Percentiles rank a stretch among this genome's conserved stretches.
These are phyloP conservation scores for Phalanger gymnotis DNA, from an alignment of 2,797 vertebrate genomes.

Conservation along the genomic window DNA sequence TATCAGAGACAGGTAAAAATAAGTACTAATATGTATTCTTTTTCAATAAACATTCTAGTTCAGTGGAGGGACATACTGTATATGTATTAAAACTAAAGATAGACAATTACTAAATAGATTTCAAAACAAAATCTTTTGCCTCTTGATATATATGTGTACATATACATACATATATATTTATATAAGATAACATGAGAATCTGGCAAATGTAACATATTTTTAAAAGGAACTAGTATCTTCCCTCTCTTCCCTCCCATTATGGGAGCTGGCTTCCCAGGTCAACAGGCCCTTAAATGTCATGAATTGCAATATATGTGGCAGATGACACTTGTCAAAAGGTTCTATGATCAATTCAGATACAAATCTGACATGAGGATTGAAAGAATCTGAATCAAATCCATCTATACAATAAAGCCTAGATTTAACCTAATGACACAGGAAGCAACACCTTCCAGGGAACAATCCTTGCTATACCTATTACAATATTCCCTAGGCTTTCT, in stretches of 20 bases:
- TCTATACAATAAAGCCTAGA: constrained; percentile 59
- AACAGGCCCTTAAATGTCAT: constrained; percentile 70
- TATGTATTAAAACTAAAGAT: background rate
- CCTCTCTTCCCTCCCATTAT: constrained; percentile 11
- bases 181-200: constrained; percentile 71
- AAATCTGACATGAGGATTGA: constrained; percentile 79
- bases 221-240: constrained; percentile 79
- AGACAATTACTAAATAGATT: constrained; percentile 8
- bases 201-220: constrained; percentile 74
- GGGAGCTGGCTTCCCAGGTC: constrained; percentile 72
- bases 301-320: constrained; percentile 72
- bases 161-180: background rate
- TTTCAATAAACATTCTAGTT: constrained; percentile 24
- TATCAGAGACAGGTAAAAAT: background rate
- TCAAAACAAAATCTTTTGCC: background rate
- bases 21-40: background rate
- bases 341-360: constrained; percentile 81
- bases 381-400: constrained; percentile 71
- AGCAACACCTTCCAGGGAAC: constrained; percentile 23
- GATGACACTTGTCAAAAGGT: constrained; percentile 81
- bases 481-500: background rate
- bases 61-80: background rate
- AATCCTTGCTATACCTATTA: fast-evolving
- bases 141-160: background rate
- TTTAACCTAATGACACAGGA: constrained; percentile 23